These are phyloP conservation scores for Hypocryptadius cinnamomeus DNA, from an alignment of 2,113 vertebrate genomes.

Conservation along the genomic window DNA sequence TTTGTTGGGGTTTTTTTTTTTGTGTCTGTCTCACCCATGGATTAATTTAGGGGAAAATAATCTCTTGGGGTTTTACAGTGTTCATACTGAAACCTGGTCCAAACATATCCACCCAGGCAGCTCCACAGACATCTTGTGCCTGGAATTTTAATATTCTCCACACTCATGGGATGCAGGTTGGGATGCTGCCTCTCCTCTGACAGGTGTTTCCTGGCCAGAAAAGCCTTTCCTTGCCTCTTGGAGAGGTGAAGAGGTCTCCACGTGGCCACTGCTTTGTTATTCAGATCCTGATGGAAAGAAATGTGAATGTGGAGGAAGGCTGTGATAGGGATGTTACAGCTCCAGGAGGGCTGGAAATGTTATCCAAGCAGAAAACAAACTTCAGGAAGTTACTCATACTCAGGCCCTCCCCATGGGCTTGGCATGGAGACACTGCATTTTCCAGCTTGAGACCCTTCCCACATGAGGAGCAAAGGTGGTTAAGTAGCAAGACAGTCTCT, in stretches of 20 bases:
- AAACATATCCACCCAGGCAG: neutral
- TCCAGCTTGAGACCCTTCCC: neutral
- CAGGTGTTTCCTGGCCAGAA: neutral
- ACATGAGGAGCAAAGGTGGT: rapidly evolving
- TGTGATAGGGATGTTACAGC: neutral
- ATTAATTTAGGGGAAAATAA: neutral
- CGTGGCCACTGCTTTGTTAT: neutral
- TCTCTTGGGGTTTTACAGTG: neutral
- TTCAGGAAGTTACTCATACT: neutral
- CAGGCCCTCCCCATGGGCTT: neutral
- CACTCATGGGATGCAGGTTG: rapidly evolving
- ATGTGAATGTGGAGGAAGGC: neutral
- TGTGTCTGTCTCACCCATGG: neutral
- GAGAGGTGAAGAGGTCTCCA: neutral
- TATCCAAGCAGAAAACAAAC: neutral
- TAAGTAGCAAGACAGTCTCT: neutral
- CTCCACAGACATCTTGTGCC: neutral
- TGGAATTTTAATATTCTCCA: neutral
- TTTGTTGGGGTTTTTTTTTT: neutral
- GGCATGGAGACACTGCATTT: neutral
- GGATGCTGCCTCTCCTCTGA: neutral
- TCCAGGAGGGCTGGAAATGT: neutral
- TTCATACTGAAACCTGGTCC: neutral
- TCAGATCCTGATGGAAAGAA: neutral
- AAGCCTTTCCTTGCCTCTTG: neutral